phyloP scores from a whole-genome alignment of 2,797 vertebrate species.

The Tarsius wallacei region DNA sequence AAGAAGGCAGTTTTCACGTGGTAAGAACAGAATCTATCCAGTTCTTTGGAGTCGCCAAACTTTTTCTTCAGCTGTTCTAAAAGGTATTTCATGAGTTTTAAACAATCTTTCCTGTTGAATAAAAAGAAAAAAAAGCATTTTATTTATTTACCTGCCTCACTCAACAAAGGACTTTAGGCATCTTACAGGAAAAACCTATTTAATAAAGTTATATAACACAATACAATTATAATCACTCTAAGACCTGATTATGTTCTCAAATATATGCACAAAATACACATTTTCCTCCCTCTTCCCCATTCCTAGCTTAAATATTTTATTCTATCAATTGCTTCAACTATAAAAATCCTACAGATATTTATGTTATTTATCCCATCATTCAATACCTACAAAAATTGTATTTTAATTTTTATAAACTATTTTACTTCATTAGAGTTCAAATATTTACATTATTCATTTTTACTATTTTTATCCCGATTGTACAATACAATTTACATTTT shows the following conservation, averaged over 20 bases:
- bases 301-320: conserved; percentile 42
- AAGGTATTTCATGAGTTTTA: conserved; percentile 92
- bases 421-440: neutral
- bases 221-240: neutral
- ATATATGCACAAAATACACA: neutral
- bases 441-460: conserved; percentile 13
- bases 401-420: conserved; percentile 11
- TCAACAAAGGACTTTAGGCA: conserved; percentile 6
- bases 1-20: conserved; percentile 91
- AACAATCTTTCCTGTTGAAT: conserved; percentile 91
- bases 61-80: conserved; percentile 89
- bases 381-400: neutral
- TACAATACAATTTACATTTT: neutral
- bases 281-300: neutral
- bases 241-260: conserved; percentile 11
- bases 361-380: neutral
- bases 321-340: conserved; percentile 29
- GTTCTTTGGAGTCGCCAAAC: conserved; percentile 56
- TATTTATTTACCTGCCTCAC: conserved; percentile 56
- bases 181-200: neutral
- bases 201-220: neutral
- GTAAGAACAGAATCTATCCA: conserved; percentile 90
- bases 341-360: neutral
- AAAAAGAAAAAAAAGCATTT: conserved; percentile 63
- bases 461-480: neutral